A percentile compares a stretch with the other conserved stretches of the same genome.
These are phyloP conservation scores for Stenchaetothrips biformis DNA, from an alignment of 2,888 invertebrate genomes.

Conservation along the genomic window DNA sequence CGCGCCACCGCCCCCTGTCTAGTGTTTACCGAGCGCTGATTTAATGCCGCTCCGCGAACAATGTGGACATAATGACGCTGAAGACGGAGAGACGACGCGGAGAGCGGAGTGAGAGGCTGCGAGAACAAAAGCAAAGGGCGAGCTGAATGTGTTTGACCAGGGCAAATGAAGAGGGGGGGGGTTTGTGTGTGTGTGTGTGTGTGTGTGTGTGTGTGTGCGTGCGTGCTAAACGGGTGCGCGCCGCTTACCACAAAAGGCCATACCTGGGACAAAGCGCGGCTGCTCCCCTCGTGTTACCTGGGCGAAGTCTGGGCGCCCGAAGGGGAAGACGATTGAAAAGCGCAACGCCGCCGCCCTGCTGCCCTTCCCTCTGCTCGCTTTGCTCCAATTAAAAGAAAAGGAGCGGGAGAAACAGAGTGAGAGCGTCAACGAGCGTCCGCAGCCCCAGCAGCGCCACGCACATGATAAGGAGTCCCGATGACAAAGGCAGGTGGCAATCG, in stretches of 20 bases:
- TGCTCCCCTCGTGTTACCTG: not conserved
- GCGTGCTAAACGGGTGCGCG: not conserved
- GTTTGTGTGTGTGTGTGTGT: no score
- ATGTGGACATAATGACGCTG: no score
- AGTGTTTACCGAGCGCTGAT: no score
- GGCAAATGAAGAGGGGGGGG: no score
- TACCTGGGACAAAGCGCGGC: not conserved
- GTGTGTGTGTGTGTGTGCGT: not conserved
- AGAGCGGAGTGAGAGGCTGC: no score
- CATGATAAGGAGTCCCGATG: not conserved
- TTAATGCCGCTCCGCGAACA: no score
- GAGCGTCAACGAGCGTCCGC: not conserved
- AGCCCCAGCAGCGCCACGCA: not conserved
- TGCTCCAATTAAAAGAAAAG: not conserved
- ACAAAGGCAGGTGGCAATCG: conserved; percentile 6
- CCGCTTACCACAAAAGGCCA: not conserved
- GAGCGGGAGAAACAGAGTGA: not conserved
- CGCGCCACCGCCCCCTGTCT: no score
- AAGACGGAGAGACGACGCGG: no score
- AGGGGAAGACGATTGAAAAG: not conserved
- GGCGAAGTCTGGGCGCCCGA: not conserved
- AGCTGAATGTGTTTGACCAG: no score
- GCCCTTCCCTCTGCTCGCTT: not conserved
- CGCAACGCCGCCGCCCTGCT: not conserved
- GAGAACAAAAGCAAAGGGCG: no score